Evolutionary conservation across 2,113 vertebrate species (phyloP), one percentile per base, ranked within the genome.

Genomic region (Phycodurus eques): DNA sequence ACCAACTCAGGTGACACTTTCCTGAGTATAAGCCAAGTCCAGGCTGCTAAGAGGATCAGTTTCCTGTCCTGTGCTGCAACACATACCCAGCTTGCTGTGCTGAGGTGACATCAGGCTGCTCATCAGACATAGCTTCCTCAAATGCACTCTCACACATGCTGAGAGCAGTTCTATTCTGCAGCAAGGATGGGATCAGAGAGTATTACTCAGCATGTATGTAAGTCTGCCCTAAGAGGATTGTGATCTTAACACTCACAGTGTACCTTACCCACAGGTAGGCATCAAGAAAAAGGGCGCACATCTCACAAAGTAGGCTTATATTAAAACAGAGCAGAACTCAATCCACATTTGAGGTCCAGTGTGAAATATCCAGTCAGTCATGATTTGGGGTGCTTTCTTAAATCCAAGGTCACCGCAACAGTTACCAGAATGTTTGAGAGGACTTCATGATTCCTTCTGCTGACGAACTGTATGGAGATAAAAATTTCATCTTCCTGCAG

Each of bases 1-100:
- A 88, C 73, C 84, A 85, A 88, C 83, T 85, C 77, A 77, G 81
- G 74, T 85, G 82, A 89, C 87, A 87, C 84, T 88, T 88, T 87
- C 85, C 86, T 85, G 85, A 88, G 79, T 60, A 71, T 27, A 49
- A 64, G 83, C 88, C 89, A 89, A 90, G 76, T 89, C 78, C 70
- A 81, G 80, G 67, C 78, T 72, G 80, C 81, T 87, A 91, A 89
- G 83, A 88, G 89, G 87, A 91, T 90, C 86, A 78, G 83, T 88
- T 84, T 87, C 77, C 72, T 75, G 84, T 87, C 78, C 85, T 83
- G 79, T 76, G 82, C 80, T 83, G 83, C 84, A 86, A 88, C 81
- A 87, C 80, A 82, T 82, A 80, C 67, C 69, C 75, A 65, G 68
- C 80, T 35, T 67, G 74, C 22, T 14, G 17, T 65, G 43, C 83